Percentiles rank a stretch among this genome's conserved stretches.
Conservation (phyloP, 2,113 vertebrate genomes). For the Odobenus rosmarus region DNA sequence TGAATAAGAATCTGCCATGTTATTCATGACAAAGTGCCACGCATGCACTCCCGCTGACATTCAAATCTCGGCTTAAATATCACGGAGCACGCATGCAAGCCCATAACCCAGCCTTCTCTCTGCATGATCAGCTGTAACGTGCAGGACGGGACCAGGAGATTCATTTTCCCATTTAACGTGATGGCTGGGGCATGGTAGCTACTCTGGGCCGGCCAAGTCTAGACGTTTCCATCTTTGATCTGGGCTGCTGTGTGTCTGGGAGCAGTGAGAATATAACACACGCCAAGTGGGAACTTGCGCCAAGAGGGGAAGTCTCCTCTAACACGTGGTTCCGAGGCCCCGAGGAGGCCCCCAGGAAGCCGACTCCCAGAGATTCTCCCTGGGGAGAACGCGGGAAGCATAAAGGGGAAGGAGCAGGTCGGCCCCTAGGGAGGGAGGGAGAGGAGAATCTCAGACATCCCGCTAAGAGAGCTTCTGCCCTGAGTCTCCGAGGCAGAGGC, state of each 20-base stretch:
- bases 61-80: slow-evolving; percentile 51
- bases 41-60: neutral
- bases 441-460: too few relatives aligned
- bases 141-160: neutral
- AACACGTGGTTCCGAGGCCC: too few relatives aligned
- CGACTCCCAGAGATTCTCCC: too few relatives aligned
- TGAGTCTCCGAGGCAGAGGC: too few relatives aligned
- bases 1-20: neutral
- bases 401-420: neutral
- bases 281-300: neutral
- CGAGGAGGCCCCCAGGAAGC: too few relatives aligned
- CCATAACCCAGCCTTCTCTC: neutral
- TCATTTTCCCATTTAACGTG: slow-evolving; percentile 12
- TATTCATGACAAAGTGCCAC: neutral
- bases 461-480: neutral
- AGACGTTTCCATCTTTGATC: slow-evolving; percentile 41
- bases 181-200: neutral
- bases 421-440: too few relatives aligned
- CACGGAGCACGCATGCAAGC: neutral
- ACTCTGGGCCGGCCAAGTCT: neutral
- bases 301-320: neutral
- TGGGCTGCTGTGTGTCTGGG: neutral
- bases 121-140: slow-evolving; percentile 36
- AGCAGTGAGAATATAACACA: neutral
- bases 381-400: neutral